Percentiles rank a stretch among this genome's conserved stretches.
phyloP scores from a whole-genome alignment of 2,113 vertebrate species.

The Plectropomus leopardus region DNA sequence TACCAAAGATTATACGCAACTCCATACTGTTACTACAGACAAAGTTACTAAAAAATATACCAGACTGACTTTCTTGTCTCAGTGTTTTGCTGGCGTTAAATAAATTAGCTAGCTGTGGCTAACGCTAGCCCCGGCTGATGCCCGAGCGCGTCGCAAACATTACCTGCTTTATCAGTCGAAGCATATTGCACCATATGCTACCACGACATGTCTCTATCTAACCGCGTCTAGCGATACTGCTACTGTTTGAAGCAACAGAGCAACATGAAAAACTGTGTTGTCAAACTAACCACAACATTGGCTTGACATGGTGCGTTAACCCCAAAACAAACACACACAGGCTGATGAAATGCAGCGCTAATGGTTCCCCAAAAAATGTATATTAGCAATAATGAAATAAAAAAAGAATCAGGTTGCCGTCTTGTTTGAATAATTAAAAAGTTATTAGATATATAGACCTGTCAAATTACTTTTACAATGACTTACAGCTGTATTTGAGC shows the following conservation, averaged over 20 bases:
- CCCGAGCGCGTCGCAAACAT: background rate
- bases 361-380: too few relatives aligned
- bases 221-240: background rate
- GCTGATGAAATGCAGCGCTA: constrained; percentile 13
- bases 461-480: background rate
- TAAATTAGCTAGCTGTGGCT: constrained; percentile 29
- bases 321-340: background rate
- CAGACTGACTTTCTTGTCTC: background rate
- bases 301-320: background rate
- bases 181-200: constrained; percentile 9
- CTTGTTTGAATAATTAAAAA: background rate
- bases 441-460: background rate
- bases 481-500: background rate
- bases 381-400: background rate
- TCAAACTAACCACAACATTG: constrained; percentile 2
- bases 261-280: background rate
- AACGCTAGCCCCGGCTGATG: constrained; percentile 41
- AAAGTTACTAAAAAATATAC: background rate
- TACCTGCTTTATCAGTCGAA: background rate
- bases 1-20: rapidly evolving
- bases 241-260: background rate
- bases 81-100: constrained; percentile 1
- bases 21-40: background rate
- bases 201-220: too few relatives aligned
- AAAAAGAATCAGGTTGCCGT: too few relatives aligned